Percentiles rank a stretch among this genome's conserved stretches.
phyloP scores from a whole-genome alignment of 2,113 vertebrate genomes.

The Hucho hucho region DNA sequence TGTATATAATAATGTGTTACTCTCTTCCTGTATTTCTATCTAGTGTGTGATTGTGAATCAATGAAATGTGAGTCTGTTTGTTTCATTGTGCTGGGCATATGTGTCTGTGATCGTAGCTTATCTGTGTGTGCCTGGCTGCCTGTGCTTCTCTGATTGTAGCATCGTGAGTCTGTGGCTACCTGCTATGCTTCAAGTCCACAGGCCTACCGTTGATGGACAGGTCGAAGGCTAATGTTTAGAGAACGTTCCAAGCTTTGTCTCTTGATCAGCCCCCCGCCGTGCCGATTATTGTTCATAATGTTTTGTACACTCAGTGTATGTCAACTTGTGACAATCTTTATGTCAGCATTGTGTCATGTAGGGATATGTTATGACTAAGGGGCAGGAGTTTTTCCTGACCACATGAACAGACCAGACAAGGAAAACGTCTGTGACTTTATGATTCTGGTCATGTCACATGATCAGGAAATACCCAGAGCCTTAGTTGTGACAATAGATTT shows the following conservation, averaged over 20 bases:
- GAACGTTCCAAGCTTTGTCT: conserved; percentile 37
- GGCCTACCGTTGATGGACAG: conserved; percentile 13
- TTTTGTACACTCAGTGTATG: too few species aligned
- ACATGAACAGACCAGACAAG: too few species aligned
- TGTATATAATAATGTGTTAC: too few species aligned
- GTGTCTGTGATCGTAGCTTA: background rate
- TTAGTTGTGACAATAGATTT: too few species aligned
- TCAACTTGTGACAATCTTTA: too few species aligned
- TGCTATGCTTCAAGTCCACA: conserved; percentile 14
- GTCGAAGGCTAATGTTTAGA: conserved; percentile 32
- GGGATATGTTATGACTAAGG: too few species aligned
- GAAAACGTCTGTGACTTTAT: too few species aligned
- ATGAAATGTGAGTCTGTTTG: background rate
- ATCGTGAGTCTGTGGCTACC: conserved; percentile 3
- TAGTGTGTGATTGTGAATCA: conserved; percentile 11
- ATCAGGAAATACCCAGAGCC: too few species aligned
- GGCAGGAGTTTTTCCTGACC: too few species aligned
- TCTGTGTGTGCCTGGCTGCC: background rate
- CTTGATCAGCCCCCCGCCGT: conserved; percentile 31
- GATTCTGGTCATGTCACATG: too few species aligned
- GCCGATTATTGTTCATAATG: conserved; percentile 16
- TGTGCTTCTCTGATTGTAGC: background rate
- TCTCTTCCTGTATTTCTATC: conserved; percentile 10
- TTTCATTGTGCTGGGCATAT: background rate
- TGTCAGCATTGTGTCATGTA: too few species aligned